Conservation (phyloP, 2,113 vertebrate genomes). For the Rostratula benghalensis region DNA sequence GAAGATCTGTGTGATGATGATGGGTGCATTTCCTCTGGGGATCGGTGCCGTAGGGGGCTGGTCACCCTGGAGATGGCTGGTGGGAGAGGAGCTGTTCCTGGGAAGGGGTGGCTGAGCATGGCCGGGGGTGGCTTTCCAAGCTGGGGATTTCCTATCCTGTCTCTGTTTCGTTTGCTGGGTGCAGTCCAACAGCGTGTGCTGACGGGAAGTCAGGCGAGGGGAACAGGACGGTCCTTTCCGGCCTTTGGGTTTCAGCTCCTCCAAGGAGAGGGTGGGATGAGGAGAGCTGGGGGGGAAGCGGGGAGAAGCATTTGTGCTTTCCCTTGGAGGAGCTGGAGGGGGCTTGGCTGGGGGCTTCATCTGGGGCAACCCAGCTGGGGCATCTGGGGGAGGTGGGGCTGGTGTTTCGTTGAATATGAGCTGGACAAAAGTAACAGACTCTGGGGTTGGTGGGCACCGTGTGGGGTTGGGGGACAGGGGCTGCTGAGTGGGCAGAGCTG, state of each 20-base stretch:
- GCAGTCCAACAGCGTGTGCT: not conserved
- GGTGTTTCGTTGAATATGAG: not conserved
- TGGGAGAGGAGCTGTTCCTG: not conserved
- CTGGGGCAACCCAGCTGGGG: too few relatives aligned
- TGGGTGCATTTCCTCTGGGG: not conserved
- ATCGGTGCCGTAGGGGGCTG: rapidly evolving
- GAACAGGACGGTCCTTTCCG: conserved; percentile 48
- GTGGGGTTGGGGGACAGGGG: not conserved
- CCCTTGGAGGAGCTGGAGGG: not conserved
- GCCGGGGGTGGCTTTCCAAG: not conserved
- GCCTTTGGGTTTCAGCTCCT: conserved; percentile 30
- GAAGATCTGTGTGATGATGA: not conserved
- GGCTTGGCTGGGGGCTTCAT: not conserved
- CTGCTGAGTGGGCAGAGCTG: not conserved
- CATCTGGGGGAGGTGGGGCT: rapidly evolving
- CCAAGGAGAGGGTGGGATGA: conserved; percentile 40
- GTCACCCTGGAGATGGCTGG: rapidly evolving
- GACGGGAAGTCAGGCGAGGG: conserved; percentile 55
- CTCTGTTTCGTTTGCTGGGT: not conserved
- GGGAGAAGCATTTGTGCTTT: rapidly evolving
- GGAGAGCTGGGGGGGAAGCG: not conserved
- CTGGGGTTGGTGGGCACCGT: rapidly evolving
- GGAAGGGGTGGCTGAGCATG: not conserved
- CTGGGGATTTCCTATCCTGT: conserved; percentile 29
- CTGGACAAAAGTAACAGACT: rapidly evolving